Percentiles rank a stretch among this genome's conserved stretches.
These are phyloP conservation scores for Anodontia alba DNA, from an alignment of 2,888 invertebrate species.

Conservation along the genomic window DNA sequence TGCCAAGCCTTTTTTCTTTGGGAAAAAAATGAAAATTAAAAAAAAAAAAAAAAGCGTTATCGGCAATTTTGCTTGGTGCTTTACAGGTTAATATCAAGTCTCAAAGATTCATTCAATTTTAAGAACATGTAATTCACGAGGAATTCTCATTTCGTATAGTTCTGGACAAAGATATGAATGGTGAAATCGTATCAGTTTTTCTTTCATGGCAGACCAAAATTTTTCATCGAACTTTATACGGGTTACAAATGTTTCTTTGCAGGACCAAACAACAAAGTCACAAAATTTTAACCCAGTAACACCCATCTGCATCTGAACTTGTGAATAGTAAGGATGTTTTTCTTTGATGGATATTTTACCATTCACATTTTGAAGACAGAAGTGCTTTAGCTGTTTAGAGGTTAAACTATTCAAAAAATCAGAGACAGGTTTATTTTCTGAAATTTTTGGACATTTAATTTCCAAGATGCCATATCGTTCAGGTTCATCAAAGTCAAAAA, in stretches of 20 bases:
- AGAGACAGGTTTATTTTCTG: not conserved
- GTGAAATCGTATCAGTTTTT: slow-evolving; percentile 7
- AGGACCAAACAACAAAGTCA: slow-evolving; percentile 23
- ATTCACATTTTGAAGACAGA: too few relatives aligned
- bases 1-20: too few relatives aligned
- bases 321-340: slow-evolving; percentile 3
- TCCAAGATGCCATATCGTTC: slow-evolving; percentile 3
- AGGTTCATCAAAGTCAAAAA: not conserved
- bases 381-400: too few relatives aligned
- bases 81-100: too few relatives aligned
- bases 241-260: not conserved
- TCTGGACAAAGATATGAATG: slow-evolving; percentile 17
- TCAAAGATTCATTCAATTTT: too few relatives aligned
- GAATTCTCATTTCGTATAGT: slow-evolving; percentile 10
- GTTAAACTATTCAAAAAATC: too few relatives aligned
- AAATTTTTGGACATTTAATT: slow-evolving; percentile 18
- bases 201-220: slow-evolving; percentile 4
- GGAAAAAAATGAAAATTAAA: too few relatives aligned
- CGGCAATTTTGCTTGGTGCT: too few relatives aligned
- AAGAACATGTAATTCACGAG: too few relatives aligned
- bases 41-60: too few relatives aligned
- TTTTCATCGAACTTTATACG: not conserved
- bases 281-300: slow-evolving; percentile 4
- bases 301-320: slow-evolving; percentile 28
- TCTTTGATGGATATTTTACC: not conserved